Conservation (phyloP, 2,797 vertebrate genomes). For the Microctenopoma stevenorrisi region DNA sequence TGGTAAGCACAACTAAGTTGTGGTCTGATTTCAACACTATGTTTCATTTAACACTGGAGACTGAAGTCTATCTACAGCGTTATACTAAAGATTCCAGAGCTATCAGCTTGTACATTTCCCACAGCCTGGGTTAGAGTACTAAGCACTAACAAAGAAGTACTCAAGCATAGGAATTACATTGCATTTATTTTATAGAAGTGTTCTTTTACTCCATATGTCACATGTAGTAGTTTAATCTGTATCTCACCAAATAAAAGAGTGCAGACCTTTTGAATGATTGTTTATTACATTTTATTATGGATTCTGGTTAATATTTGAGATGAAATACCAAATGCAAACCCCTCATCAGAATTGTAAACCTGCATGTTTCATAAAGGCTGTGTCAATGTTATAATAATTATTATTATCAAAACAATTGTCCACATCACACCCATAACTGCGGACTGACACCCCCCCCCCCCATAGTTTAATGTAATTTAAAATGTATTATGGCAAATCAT, state of each 20-base stretch:
- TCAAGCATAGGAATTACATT: neutral
- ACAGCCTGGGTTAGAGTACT: no score
- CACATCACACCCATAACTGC: no score
- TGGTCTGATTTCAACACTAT: neutral
- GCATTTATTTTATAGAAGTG: no score
- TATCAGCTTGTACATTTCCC: slow-evolving; percentile 29
- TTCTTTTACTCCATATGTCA: no score
- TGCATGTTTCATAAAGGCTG: neutral
- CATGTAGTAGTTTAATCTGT: no score
- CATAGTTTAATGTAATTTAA: neutral
- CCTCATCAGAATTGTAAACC: neutral
- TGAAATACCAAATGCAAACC: slow-evolving; percentile 11
- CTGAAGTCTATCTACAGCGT: slow-evolving; percentile 38
- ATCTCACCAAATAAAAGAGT: no score
- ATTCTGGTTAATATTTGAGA: slow-evolving; percentile 18
- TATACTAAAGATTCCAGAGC: slow-evolving; percentile 29
- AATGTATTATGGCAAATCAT: no score
- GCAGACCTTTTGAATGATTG: no score
- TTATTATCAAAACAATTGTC: no score
- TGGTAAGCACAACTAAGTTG: neutral
- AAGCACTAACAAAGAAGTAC: slow-evolving; percentile 38
- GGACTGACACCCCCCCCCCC: neutral
- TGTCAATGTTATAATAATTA: no score
- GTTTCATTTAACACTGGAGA: slow-evolving; percentile 26
- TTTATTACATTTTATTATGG: no score